Percentiles rank a stretch among this genome's conserved stretches.
These are phyloP conservation scores for Odobenus rosmarus DNA, from an alignment of 2,113 vertebrate genomes.

Conservation along the genomic window DNA sequence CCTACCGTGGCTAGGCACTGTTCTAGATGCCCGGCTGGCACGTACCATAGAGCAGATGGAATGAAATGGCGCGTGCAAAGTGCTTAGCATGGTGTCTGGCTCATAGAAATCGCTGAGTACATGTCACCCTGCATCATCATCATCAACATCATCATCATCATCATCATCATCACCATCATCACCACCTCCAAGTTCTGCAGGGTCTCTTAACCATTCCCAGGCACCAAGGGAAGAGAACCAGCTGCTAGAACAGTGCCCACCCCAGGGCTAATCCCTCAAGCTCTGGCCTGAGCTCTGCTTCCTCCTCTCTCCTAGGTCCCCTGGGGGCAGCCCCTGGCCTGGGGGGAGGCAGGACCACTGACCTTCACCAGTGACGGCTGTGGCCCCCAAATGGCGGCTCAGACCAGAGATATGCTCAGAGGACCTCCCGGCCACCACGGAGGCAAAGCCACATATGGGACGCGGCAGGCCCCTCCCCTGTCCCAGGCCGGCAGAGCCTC, in stretches of 20 bases:
- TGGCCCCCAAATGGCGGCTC: not conserved
- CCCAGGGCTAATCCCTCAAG: not conserved
- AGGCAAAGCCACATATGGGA: not conserved
- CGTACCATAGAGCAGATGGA: not conserved
- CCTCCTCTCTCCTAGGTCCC: not conserved
- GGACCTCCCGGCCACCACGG: not conserved
- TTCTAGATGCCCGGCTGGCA: not conserved
- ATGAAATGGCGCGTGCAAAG: accelerated
- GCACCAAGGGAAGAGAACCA: not conserved
- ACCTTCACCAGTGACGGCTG: not conserved
- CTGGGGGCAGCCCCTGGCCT: not conserved
- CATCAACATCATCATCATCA: not conserved
- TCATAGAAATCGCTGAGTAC: accelerated
- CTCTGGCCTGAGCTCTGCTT: not conserved
- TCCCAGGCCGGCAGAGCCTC: not conserved
- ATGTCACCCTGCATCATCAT: accelerated
- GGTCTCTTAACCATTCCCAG: not conserved
- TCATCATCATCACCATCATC: accelerated
- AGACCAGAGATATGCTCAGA: not conserved
- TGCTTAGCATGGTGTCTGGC: not conserved
- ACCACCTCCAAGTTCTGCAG: accelerated
- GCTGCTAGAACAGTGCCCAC: not conserved
- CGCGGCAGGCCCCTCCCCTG: not conserved
- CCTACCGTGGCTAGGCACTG: not conserved
- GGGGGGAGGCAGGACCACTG: not conserved